A percentile compares a stretch with the other conserved stretches of the same genome.
These are phyloP conservation scores for Tetrapedia diversipes DNA, from an alignment of 2,888 invertebrate species.

Conservation along the genomic window DNA sequence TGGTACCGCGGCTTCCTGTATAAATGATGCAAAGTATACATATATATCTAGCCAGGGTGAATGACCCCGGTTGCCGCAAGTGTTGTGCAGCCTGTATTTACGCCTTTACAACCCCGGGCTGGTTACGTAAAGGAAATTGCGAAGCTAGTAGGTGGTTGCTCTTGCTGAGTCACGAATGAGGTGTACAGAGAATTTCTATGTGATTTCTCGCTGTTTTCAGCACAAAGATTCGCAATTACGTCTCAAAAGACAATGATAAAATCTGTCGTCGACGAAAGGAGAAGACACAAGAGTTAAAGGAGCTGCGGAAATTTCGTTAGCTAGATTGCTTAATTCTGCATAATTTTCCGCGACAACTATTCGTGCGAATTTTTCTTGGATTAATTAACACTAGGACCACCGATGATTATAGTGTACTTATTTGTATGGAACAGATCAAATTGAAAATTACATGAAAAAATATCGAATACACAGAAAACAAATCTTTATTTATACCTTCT, in stretches of 20 bases:
- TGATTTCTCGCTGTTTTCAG: constrained; percentile 13
- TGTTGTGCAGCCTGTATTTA: constrained; percentile 11
- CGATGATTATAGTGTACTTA: no score
- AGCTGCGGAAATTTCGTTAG: not conserved
- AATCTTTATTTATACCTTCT: no score
- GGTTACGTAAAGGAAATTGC: constrained; percentile 38
- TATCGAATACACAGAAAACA: no score
- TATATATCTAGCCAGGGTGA: no score
- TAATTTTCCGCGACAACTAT: not conserved
- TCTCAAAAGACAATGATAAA: constrained; percentile 1
- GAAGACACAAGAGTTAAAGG: not conserved
- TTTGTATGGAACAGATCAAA: no score
- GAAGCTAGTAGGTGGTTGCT: constrained; percentile 5
- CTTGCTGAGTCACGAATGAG: constrained; percentile 21
- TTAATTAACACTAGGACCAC: no score
- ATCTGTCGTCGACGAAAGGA: constrained; percentile 1
- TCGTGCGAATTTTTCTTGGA: no score
- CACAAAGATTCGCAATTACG: constrained; percentile 5
- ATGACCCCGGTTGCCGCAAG: constrained; percentile 5
- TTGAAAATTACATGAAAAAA: no score
- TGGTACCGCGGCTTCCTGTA: not conserved
- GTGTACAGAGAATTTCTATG: constrained; percentile 18
- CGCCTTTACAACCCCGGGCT: constrained; percentile 16
- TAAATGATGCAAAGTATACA: constrained; percentile 13
- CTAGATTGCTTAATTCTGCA: not conserved